Base-by-base conservation (phyloP, 2,113 vertebrate species). In the Colossoma macropomum region DNA sequence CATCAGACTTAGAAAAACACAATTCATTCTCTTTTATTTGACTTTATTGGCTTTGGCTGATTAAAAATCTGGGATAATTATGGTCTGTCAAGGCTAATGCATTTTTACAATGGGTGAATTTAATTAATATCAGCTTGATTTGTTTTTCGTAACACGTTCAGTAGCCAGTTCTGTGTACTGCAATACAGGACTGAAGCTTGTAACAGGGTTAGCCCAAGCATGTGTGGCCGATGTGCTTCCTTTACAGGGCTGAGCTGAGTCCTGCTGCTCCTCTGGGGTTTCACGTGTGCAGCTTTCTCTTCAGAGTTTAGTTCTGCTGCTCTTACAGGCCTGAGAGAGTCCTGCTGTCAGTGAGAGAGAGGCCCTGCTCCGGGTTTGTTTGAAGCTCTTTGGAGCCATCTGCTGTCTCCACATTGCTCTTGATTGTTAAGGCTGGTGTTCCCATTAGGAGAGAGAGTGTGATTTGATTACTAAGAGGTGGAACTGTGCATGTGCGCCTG, bases 351-450 rank as follows among this genome's bases (percentile, higher is more conserved):
- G 15, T 21, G 30, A 71, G 8, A 10, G 2, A 19, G 21, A 11
- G 41, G 41, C 10, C 4, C 41, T 45, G 10, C 7, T 32, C 62
- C 9, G 8, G 28, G 50, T 6, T 13, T 21, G 32, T 80, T 25
- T 56, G 52, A 54, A 75, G 65, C 60, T 70, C 72, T 80, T 72
- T 85, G 72, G 65, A 62, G 83, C 83, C 83, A 63, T 38, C 84
- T 85, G 66, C 84, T 81, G 84, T 77, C 63, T 21, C 1, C 1
- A 62, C 21, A 0, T 4, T 12, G 30, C 54, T 21, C 54, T 68
- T 13, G 30, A 16, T 34, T 68, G 27, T 13, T 68, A 32, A 21
- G 17, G 16, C 9, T 34, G 30, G 17, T 34, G 65, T 15, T 34
- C 30, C 21, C 17, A 32, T 66, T 66, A 66, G 28, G 10, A 63